A percentile compares a stretch with the other conserved stretches of the same genome.
These are phyloP conservation scores for Piscicola geometra DNA, from an alignment of 2,888 invertebrate species.

Conservation along the genomic window DNA sequence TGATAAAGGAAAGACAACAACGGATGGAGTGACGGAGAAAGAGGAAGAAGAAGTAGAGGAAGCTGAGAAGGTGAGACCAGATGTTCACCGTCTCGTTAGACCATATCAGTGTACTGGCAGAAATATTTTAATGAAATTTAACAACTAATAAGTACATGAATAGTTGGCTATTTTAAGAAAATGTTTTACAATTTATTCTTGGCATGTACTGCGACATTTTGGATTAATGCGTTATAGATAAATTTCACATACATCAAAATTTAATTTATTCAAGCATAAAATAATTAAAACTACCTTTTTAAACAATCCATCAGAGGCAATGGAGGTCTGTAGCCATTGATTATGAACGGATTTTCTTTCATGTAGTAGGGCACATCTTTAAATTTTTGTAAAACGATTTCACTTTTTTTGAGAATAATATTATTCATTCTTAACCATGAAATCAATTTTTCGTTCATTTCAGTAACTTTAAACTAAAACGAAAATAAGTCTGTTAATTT, in stretches of 20 bases:
- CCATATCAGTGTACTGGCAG: conserved; percentile 68
- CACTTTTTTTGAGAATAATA: not conserved
- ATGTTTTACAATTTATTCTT: not conserved
- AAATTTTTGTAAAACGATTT: conserved; percentile 49
- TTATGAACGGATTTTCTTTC: conserved; percentile 79
- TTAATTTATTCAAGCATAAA: too few relatives aligned
- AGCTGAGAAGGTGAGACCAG: conserved; percentile 78
- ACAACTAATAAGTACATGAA: not conserved
- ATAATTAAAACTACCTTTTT: conserved; percentile 79
- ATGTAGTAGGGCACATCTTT: conserved; percentile 74
- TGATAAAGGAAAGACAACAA: conserved; percentile 55
- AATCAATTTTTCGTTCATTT: too few relatives aligned
- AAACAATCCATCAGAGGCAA: conserved; percentile 51
- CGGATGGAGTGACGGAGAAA: conserved; percentile 72
- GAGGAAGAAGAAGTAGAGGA: conserved; percentile 69
- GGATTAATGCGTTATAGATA: too few relatives aligned
- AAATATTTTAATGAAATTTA: conserved; percentile 1
- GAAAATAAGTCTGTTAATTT: too few relatives aligned
- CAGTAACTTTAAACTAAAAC: not conserved
- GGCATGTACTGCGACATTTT: too few relatives aligned
- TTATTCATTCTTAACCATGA: not conserved
- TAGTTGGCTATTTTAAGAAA: not conserved
- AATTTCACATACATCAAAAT: too few relatives aligned
- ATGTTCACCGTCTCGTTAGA: conserved; percentile 83
- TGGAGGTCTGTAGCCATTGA: conserved; percentile 74